Percentiles rank a stretch among this genome's conserved stretches.
These are phyloP conservation scores for Psix sp. DNA, from an alignment of 1,140 invertebrate genomes.

Conservation along the genomic window DNA sequence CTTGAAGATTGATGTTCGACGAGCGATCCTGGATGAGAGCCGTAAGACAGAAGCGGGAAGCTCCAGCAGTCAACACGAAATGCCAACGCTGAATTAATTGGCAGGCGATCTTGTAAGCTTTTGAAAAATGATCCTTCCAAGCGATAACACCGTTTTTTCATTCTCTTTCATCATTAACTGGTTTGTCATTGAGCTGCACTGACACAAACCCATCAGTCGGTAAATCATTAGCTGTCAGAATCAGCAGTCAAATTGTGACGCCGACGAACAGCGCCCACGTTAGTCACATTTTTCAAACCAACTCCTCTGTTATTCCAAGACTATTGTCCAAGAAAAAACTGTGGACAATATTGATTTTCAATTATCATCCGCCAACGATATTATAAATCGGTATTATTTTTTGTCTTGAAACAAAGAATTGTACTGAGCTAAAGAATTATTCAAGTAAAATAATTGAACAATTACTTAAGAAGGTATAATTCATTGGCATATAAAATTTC, in stretches of 20 bases:
- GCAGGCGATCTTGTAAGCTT: slow-evolving; percentile 53
- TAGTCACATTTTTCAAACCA: slow-evolving; percentile 14
- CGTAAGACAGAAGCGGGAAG: slow-evolving; percentile 57
- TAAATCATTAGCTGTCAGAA: slow-evolving; percentile 53
- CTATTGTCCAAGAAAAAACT: background rate
- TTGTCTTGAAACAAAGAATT: background rate
- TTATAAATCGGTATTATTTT: background rate
- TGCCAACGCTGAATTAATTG: slow-evolving; percentile 62
- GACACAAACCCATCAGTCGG: slow-evolving; percentile 46
- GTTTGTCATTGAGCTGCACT: slow-evolving; percentile 30
- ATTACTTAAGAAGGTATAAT: too few species aligned
- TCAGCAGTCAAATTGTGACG: slow-evolving; percentile 30
- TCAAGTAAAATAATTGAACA: too few species aligned
- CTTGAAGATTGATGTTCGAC: slow-evolving; percentile 57
- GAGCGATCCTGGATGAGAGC: slow-evolving; percentile 27
- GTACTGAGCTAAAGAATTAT: background rate
- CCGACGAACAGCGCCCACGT: slow-evolving; percentile 6
- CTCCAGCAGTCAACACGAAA: slow-evolving; percentile 45
- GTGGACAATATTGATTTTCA: slow-evolving; percentile 8
- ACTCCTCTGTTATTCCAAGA: slow-evolving; percentile 1
- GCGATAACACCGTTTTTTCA: slow-evolving; percentile 52
- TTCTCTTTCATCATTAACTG: slow-evolving; percentile 55
- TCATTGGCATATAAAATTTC: too few species aligned
- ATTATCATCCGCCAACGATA: slow-evolving; percentile 6
- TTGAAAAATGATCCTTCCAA: slow-evolving; percentile 57